phyloP scores from a whole-genome alignment of 2,113 vertebrate genomes.

The Meles meles region DNA sequence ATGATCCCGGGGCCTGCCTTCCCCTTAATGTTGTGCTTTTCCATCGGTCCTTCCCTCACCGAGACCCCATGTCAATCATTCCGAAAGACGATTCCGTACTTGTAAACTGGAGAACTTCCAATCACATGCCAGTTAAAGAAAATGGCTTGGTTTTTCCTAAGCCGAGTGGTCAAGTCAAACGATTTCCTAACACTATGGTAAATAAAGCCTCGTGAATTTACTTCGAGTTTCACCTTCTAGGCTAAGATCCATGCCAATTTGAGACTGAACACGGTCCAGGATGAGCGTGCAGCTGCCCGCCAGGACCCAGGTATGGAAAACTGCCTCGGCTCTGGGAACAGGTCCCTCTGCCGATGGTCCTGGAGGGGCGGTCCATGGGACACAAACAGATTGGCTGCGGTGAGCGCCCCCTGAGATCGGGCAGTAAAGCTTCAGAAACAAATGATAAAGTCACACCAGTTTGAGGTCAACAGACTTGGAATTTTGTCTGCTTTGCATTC shows the following conservation, averaged over 20 bases:
- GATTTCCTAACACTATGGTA: fast-evolving
- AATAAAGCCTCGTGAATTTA: neutral
- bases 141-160: neutral
- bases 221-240: slow-evolving; percentile 15
- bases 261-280: neutral
- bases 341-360: neutral
- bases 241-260: slow-evolving; percentile 62
- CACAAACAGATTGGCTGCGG: neutral
- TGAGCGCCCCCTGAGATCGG: neutral
- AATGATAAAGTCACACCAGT: neutral
- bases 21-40: neutral
- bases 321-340: neutral
- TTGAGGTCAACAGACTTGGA: neutral
- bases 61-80: neutral
- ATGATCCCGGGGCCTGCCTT: neutral
- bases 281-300: neutral
- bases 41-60: neutral
- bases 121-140: neutral
- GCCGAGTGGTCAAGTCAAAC: neutral
- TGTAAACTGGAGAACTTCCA: neutral
- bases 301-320: slow-evolving; percentile 40
- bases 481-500: neutral
- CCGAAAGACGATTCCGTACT: neutral
- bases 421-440: neutral
- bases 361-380: neutral